Percentiles rank a stretch among this genome's conserved stretches.
Evolutionary conservation across 2,113 vertebrate species (phyloP).

Genomic region (Xyliphius kryptos): DNA sequence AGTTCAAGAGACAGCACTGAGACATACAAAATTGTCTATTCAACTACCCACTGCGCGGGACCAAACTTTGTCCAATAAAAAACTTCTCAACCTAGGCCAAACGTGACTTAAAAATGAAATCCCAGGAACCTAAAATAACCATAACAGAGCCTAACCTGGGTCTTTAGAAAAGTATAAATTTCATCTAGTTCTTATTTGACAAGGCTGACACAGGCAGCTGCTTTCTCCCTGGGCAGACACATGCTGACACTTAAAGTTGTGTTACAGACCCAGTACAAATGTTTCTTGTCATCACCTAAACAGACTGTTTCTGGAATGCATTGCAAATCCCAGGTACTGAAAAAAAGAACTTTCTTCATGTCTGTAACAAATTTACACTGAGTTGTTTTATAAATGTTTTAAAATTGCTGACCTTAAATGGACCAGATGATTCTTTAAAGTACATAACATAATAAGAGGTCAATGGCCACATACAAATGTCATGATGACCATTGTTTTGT

Average conservation of each 20-base stretch:
- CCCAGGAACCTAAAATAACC: not conserved
- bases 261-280: conserved; percentile 9
- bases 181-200: not conserved
- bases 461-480: not conserved
- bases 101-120: not conserved
- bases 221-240: not conserved
- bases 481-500: too few relatives aligned
- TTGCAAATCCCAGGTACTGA: not conserved
- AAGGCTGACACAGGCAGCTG: not conserved
- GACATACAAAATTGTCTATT: not conserved
- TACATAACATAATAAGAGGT: not conserved
- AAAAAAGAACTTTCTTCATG: conserved; percentile 1
- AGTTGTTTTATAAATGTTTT: conserved; percentile 4
- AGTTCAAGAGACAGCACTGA: conserved; percentile 4
- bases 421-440: not conserved
- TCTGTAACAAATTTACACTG: not conserved
- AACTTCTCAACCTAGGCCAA: conserved; percentile 3
- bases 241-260: conserved; percentile 6
- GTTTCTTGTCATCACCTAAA: conserved; percentile 16
- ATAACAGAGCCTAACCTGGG: not conserved
- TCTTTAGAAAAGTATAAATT: not conserved
- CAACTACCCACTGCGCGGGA: not conserved
- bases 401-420: conserved; percentile 2
- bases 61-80: not conserved
- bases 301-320: not conserved